Evolutionary conservation across 2,888 invertebrate genomes (phyloP), one percentile per base, ranked within the genome.

Genomic region (Allophyes oxyacanthae): DNA sequence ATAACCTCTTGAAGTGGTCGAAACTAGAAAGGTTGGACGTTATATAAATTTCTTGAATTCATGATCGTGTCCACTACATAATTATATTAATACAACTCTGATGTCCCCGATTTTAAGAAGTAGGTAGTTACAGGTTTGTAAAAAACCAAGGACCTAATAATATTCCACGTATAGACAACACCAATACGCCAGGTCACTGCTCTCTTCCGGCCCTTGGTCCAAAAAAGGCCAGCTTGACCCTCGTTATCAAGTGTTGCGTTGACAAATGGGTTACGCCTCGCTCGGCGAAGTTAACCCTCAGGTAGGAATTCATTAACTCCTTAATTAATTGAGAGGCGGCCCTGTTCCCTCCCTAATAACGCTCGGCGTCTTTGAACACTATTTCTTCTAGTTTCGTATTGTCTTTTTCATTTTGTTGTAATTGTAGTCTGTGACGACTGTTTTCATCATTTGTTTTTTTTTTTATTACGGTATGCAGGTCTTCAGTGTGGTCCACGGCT

Each of bases 191-290:
- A 62, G 74, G 77, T 71, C 74, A 75, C 15, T 76, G 77, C 58
- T 58, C 75, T 56, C 59, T 33, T 41, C 2, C 60, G 64, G 71
- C 66, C 54, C 71, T 70, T 74, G 69, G 73, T 81, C 68, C 72
- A 66, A 62, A 66, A 74, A 61, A 56, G 52, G 57, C 58, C 40
- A 45, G 58, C 53, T 77, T 78, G 78, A 73, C 73, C 69, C 79
- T 82, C 78, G 83, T 87, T 90, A 91, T 87, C 87, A 78, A 78
- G 84, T 82, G 83, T 72, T 81, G 70, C 70, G 77, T 84, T 90
- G 89, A 92, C 90, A 91, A 92, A 92, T 92, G 88, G 89, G 86
- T 75, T 77, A 82, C 87, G 87, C 87, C 90, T 89, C 74, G 74
- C 54, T 59, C 56, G 61, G 61, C 30, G 67, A 72, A 63, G 61